Evolutionary conservation across 2,797 vertebrate species (phyloP), one percentile per base, ranked within the genome.

Genomic region (Merluccius polli): DNA sequence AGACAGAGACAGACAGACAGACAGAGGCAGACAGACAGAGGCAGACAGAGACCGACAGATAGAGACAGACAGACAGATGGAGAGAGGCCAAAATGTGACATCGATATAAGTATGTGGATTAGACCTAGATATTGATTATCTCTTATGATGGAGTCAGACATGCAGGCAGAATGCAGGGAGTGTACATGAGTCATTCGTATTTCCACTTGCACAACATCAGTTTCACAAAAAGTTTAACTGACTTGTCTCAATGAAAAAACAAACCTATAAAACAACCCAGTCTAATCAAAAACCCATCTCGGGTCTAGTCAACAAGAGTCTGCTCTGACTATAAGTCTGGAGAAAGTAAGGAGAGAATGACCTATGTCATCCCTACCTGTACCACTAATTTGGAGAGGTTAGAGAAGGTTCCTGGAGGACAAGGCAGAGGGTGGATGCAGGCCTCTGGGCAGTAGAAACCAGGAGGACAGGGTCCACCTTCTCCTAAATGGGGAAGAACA

Each of bases 391-490:
- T 95, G 80, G 85, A 91, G 81, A 79, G 81, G 75, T 93, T 88
- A 67, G 93, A 94, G 81, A 95, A 96, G 44, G 95, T 96, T 72
- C 96, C 95, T 35, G 71, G 86, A 48, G 95, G 95, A 86, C 96
- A 98, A 2, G 94, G 93, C 38, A 89, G 89, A 63, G 95, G 95
- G 72, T 88, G 71, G 41, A 89, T 41, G 0, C 94, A 92, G 76
- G 93, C 94, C 73, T 12, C 75, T 30, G 94, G 93, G 84, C 95
- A 98, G 85, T 94, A 96, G 89, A 96, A 91, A 78, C 96, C 96
- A 0, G 73, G 78, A 78, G 95, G 95, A 91, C 96, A 97, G 2
- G 93, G 93, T 4, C 96, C 95, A 80, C 95, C 95, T 1, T 85
- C 81, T 41, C 86, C 95, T 95, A 12, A 24, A 65, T 27, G 24